These are phyloP conservation scores for Drosophila mercatorum DNA, from an alignment of 2,888 invertebrate genomes.

Conservation along the genomic window DNA sequence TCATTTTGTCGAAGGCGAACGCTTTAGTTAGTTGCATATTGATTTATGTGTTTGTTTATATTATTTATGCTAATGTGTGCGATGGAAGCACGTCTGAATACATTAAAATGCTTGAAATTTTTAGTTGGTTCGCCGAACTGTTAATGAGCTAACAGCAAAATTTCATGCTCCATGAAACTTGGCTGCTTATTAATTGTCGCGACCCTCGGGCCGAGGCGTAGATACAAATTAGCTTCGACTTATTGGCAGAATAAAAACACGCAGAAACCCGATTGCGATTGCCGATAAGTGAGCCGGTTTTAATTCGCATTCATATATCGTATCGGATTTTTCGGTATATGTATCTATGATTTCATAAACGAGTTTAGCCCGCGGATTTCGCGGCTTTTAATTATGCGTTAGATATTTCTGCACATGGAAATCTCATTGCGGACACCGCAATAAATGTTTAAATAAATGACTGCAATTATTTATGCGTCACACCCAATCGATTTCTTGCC, in stretches of 20 bases:
- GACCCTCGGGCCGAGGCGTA: slow-evolving; percentile 45
- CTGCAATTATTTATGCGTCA: slow-evolving; percentile 78
- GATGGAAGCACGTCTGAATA: slow-evolving; percentile 29
- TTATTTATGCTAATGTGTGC: slow-evolving; percentile 52
- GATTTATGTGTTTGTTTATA: slow-evolving; percentile 51
- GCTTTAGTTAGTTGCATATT: slow-evolving; percentile 27
- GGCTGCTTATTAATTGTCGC: slow-evolving; percentile 43
- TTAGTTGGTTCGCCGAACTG: slow-evolving; percentile 32
- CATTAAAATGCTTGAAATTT: slow-evolving; percentile 10
- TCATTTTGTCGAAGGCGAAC: slow-evolving; percentile 31
- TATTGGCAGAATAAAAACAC: slow-evolving; percentile 30
- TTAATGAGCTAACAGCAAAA: slow-evolving; percentile 56
- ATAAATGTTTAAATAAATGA: slow-evolving; percentile 70
- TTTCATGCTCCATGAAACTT: slow-evolving; percentile 44
- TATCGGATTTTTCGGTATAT: slow-evolving; percentile 35
- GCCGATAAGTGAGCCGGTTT: slow-evolving; percentile 60
- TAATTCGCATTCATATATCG: slow-evolving; percentile 37
- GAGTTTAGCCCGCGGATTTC: slow-evolving; percentile 64
- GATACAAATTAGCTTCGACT: slow-evolving; percentile 48
- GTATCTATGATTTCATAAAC: slow-evolving; percentile 65
- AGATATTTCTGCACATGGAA: slow-evolving; percentile 49
- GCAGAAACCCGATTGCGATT: neutral
- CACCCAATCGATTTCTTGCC: slow-evolving; percentile 68
- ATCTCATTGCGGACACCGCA: slow-evolving; percentile 42
- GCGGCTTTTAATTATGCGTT: slow-evolving; percentile 75